Base-by-base conservation (phyloP, 1,140 invertebrate genomes). In the Drosophila bipectinata region DNA sequence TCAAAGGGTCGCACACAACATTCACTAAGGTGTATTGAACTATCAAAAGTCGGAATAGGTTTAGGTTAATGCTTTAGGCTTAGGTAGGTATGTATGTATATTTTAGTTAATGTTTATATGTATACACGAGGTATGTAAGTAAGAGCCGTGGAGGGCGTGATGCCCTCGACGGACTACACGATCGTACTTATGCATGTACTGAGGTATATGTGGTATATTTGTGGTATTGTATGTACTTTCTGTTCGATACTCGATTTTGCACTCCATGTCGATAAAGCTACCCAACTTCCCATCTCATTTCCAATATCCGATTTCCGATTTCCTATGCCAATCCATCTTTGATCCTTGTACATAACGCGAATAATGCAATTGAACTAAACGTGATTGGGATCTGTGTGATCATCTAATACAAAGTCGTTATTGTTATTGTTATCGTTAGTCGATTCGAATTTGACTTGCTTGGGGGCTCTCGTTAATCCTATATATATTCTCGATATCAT, bases 191-290 rank as follows among this genome's bases (percentile, higher is more conserved):
- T 88, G 67, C 72, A 88, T 88, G 83, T 88, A 88, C 83, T 88
- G 83, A 88, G 83, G 83, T 88, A 88, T 88, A 88, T 88, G 83
- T 88, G 83, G 83, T 88, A 88, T 88, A 88, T 82, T 85, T 85
- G 82, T 85, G 84, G 74, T 72, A 61, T 82, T 87, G 82, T 87
- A 88, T 88, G 83, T 88, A 88, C 83, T 88, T 79, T 76, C 83
- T 81, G 83, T 87, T 82, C 66, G 54, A 53, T 79, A 69, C 69
- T 82, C 75, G 56, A 69, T 68, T 77, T 80, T 80, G 72, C 78
- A 82, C 77, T 81, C 58, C 64, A 54, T 77, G 66, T 64, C 82
- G 61, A 87, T 85, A 85, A 85, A 87, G 82, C 82, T 85, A 78
- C 59, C 63, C 63, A 67, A 67, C 68, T 54, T 37, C 30, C 53